Evolutionary conservation across 2,888 invertebrate genomes (phyloP), one percentile per base, ranked within the genome.

Genomic region (Ypsolopha scabrella): DNA sequence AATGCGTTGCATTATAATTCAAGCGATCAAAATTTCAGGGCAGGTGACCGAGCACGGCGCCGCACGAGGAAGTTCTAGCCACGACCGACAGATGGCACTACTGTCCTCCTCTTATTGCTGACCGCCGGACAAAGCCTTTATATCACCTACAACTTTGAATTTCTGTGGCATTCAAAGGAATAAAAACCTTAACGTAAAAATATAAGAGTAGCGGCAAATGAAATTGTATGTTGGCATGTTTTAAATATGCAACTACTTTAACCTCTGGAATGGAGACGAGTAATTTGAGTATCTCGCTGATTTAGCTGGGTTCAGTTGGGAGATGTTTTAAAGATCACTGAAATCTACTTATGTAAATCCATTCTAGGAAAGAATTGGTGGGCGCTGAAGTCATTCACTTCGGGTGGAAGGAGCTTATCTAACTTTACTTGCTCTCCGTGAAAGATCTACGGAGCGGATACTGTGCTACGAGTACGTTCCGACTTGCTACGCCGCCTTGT

Each of bases 71-170:
- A 68, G 70, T 67, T 24, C 24, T 4, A 67, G 70, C 67, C 72
- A 67, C 70, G 67, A 58, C 59, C 73, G 65, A 64, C 82, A 82
- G 80, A 80, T 82, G 82, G 73, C 78, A 72, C 67, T 60, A n/a
- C 66, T 70, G 24, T 24, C 24, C 24, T 81, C 75, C 80, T 82
- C 80, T 82, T 80, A 80, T 81, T 81, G 75, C 75, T 77, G 77
- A 80, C 78, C 80, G 66, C 72, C 65, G 65, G 67, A 76, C 77
- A 80, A 75, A 79, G 78, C 76, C 75, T 65, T 68, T 10, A 7
- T 3, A 13, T 37, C 11, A 47, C 47, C 10, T 24, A 24, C 24
- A 24, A 24, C 24, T 24, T 24, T 24, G 24, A 4, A 24, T 47
- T 47, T 11, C 14, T 2, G 6, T 14, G 6, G 1, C 14, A 38